phyloP scores from a whole-genome alignment of 2,888 invertebrate species.

The Hypomecis atomaria region DNA sequence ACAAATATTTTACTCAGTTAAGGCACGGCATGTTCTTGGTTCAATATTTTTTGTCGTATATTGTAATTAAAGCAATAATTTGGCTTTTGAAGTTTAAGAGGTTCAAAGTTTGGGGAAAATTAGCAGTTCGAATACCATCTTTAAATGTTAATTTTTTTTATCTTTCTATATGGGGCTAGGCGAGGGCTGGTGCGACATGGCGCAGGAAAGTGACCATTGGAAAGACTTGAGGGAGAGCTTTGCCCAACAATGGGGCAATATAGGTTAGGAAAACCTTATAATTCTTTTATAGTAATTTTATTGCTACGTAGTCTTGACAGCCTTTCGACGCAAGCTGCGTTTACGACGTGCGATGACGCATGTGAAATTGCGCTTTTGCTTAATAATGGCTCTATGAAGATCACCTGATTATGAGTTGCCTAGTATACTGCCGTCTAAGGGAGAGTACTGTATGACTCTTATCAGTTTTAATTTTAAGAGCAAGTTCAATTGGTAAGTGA shows the following conservation, averaged over 20 bases:
- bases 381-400: slow-evolving; percentile 22
- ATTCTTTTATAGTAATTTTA: slow-evolving; percentile 21
- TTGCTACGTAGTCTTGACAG: slow-evolving; percentile 20
- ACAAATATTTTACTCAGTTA: no score
- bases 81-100: no score
- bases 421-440: slow-evolving; percentile 12
- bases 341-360: slow-evolving; percentile 11
- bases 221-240: slow-evolving; percentile 36
- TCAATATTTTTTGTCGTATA: no score
- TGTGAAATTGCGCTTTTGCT: slow-evolving; percentile 26
- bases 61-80: no score
- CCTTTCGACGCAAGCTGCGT: slow-evolving; percentile 13
- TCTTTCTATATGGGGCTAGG: slow-evolving; percentile 35
- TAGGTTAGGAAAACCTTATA: slow-evolving; percentile 33
- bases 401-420: slow-evolving; percentile 27
- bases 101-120: no score
- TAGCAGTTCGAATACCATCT: no score
- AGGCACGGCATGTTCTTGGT: no score
- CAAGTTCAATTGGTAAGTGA: no score
- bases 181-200: slow-evolving; percentile 37
- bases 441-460: slow-evolving; percentile 1
- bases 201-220: slow-evolving; percentile 36
- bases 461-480: no score
- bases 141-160: slow-evolving; percentile 17
- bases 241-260: slow-evolving; percentile 37